phyloP scores from a whole-genome alignment of 1,140 invertebrate species.

The Gryon sp. region DNA sequence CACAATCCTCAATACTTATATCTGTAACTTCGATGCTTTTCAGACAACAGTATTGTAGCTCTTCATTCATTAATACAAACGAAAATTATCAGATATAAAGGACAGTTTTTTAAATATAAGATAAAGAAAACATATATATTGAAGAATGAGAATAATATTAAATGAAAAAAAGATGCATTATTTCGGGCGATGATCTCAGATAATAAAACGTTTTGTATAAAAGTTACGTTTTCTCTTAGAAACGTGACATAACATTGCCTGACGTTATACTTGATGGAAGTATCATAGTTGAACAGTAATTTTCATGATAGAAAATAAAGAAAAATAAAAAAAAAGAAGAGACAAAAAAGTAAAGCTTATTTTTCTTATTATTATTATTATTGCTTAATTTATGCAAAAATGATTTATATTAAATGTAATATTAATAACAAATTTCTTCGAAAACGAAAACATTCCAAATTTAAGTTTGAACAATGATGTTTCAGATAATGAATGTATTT shows the following conservation, averaged over 20 bases:
- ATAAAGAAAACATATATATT: constrained; percentile 6
- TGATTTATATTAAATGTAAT: no score
- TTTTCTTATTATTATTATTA: no score
- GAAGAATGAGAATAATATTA: constrained; percentile 5
- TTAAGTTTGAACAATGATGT: no score
- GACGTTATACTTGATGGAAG: neutral
- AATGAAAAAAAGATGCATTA: constrained; percentile 1
- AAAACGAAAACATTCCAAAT: no score
- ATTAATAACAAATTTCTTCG: no score
- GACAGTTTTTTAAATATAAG: constrained; percentile 9
- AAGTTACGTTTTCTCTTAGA: constrained; percentile 10
- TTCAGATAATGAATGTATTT: no score
- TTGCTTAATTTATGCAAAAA: no score
- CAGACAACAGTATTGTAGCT: constrained; percentile 47
- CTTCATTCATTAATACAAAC: constrained; percentile 24
- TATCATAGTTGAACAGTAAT: constrained; percentile 6
- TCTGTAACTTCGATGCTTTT: constrained; percentile 35
- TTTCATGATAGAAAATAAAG: constrained; percentile 22
- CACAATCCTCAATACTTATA: constrained; percentile 29
- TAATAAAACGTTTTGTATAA: constrained; percentile 21
- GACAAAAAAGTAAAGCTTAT: no score
- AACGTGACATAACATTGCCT: constrained; percentile 16
- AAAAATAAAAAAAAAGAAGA: no score
- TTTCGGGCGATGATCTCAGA: constrained; percentile 10
- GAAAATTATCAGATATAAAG: constrained; percentile 15